phyloP scores from a whole-genome alignment of 2,888 invertebrate species.

The Argynnis bischoffii region DNA sequence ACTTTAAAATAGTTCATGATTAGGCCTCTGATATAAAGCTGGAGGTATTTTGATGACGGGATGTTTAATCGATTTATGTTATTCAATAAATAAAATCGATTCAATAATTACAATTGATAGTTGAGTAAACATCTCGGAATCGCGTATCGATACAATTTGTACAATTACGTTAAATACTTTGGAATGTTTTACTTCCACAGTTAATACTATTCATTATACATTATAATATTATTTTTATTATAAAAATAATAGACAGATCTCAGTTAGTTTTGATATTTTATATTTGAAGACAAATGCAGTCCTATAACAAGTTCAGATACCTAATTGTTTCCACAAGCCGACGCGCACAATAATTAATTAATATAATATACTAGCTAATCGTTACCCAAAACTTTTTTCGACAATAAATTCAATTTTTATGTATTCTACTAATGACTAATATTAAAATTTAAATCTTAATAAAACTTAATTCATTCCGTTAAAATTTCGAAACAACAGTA shows the following conservation, averaged over 20 bases:
- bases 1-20: constrained; percentile 3
- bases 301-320: constrained; percentile 2
- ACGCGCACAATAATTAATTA: not conserved
- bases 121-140: constrained; percentile 3
- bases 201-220: constrained; percentile 6
- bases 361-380: constrained; percentile 5
- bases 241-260: constrained; percentile 20
- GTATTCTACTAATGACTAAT: not conserved
- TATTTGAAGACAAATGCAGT: not conserved
- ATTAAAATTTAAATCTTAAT: not conserved
- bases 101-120: not conserved
- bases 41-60: constrained; percentile 7
- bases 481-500: no score
- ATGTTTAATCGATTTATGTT: not conserved
- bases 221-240: not conserved
- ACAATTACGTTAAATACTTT: constrained; percentile 15
- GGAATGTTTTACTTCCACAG: constrained; percentile 10
- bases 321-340: constrained; percentile 19
- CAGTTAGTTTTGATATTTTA: not conserved
- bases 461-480: not conserved
- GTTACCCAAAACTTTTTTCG: not conserved
- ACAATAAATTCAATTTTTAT: constrained; percentile 9
- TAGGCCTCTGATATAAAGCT: constrained; percentile 13
- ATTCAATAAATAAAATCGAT: not conserved
- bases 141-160: not conserved